Base-by-base conservation (phyloP, 2,888 invertebrate species). In the Plutella xylostella region DNA sequence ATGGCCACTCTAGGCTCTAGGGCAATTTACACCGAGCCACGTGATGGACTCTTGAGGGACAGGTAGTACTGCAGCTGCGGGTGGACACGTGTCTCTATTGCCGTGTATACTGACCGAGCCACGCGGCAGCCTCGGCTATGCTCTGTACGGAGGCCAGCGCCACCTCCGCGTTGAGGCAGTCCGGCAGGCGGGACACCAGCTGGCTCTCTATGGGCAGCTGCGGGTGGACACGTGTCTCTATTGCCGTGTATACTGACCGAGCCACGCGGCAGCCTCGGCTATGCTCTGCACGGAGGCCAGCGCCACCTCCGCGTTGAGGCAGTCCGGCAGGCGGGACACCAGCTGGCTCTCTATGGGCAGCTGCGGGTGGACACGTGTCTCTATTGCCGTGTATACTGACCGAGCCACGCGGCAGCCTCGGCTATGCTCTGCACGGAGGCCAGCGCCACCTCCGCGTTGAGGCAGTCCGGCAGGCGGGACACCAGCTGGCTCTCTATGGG, bases 161-260 rank as follows among this genome's bases (percentile, higher is more conserved):
- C 20, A 98, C 89, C 85, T 99, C 99, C 0, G 99, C 99, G 74
- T 99, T 99, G 30, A 99, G 82, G 90, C 97, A 95, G 68, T 99
- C 99, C 0, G 98, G 92, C 63, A 99, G 82, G 70, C 95, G 97
- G 44, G 92, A 86, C 18, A 99, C 88, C 61, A 99, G 85, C 79
- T 99, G 99, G 0, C 97, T 97, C 74, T 99, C 99, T 44, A 99
- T 97, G 0, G 99, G 99, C 52, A 99, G 80, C 68, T 99, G 99
- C 69, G 99, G 98, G 82, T 99, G n/a, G n/a, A n/a, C n/a, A n/a
- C n/a, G n/a, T n/a, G n/a, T n/a, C n/a, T n/a, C n/a, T n/a, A n/a
- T n/a, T n/a, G n/a, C n/a, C n/a, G n/a, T n/a, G n/a, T n/a, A n/a
- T n/a, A 41, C 74, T 68, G n/a, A 50, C 94, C 95, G 0, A 97